Evolutionary conservation across 2,113 vertebrate species (phyloP), one percentile per base, ranked within the genome.

Genomic region (Hemicordylus capensis): DNA sequence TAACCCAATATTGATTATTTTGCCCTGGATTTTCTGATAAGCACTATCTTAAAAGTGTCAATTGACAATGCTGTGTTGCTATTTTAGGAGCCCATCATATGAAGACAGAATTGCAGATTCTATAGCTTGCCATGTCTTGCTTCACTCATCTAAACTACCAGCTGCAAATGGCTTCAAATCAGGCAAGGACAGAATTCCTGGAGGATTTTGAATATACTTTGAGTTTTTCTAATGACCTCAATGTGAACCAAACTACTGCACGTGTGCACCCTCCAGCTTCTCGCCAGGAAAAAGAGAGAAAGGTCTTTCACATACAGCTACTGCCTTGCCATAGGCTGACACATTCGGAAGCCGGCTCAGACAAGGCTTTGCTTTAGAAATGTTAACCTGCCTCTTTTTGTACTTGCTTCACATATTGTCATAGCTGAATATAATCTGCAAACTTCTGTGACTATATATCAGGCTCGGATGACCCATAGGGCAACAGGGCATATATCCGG

Each of bases 31-130:
- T 81, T 15, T 37, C 59, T 80, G 80, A 44, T 12, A 20, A 76
- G 3, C 14, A 34, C 17, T n/a, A 56, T 48, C 28, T 24, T 67
- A 75, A 51, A 66, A 66, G 17, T 22, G 28, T 76, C 51, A 0
- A 37, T 84, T 78, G 89, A 58, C 85, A 88, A 88, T 42, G n/a
- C n/a, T 81, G 39, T 72, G 54, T 39, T 42, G 51, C 82, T 63
- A 82, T 88, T 19, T 4, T 94, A 98, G 98, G 90, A 93, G 95
- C 42, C 93, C 97, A 83, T 91, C 95, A 63, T 96, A 96, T 92
- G 97, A 95, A 91, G 96, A 97, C 88, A 96, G 96, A 56, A 94
- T 90, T 1, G 93, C 97, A 91, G 96, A 96, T 94, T 93, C 97
- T 7, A 84, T 90, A 9, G 5, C 17, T 24, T 72, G 80, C 46